phyloP scores from a whole-genome alignment of 2,888 invertebrate species.

The Eristalis pertinax region DNA sequence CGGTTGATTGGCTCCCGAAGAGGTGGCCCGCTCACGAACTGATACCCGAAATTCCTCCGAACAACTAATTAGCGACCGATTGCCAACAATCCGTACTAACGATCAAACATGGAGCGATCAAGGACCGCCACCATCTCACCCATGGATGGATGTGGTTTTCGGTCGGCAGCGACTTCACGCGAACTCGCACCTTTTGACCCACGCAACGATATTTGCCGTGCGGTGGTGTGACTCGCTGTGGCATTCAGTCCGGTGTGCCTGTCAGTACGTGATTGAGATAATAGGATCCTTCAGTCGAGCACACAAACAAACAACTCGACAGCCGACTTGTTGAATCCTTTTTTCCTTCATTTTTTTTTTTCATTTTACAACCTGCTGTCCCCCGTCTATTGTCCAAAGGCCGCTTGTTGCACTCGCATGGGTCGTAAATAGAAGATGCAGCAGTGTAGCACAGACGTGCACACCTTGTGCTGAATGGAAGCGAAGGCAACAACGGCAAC shows the following conservation, averaged over 20 bases:
- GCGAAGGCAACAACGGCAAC: neutral
- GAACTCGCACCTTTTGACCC: neutral
- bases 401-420: constrained; percentile 60
- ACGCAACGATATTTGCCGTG: constrained; percentile 1
- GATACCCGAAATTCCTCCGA: neutral
- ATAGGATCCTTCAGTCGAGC: constrained; percentile 12
- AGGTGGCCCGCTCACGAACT: neutral
- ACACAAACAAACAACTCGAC: neutral
- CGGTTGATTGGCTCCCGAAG: neutral
- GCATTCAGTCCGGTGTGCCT: neutral
- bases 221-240: neutral
- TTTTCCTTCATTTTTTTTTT: neutral
- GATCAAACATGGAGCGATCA: neutral
- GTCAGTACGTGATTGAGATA: constrained; percentile 38
- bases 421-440: constrained; percentile 27
- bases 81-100: neutral
- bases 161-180: neutral
- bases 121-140: neutral
- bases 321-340: constrained; percentile 46
- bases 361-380: constrained; percentile 32
- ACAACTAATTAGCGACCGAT: neutral
- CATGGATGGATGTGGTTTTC: neutral
- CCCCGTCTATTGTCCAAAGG: constrained; percentile 35
- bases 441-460: constrained; percentile 19
- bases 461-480: constrained; percentile 43